phyloP scores from a whole-genome alignment of 2,113 vertebrate species.

The Psophia crepitans region DNA sequence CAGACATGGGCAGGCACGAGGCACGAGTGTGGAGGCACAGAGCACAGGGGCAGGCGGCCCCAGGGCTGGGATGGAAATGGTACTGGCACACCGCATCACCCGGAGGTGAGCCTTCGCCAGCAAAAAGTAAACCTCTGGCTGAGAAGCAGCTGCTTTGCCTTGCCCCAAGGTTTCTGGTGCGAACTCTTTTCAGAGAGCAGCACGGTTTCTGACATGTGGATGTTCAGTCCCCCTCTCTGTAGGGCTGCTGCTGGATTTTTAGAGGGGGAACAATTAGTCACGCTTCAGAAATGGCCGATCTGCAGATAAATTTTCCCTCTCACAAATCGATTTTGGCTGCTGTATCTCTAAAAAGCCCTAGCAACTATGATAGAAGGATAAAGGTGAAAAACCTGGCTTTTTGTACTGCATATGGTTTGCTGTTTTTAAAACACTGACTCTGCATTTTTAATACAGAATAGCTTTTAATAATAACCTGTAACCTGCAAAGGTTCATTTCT shows the following conservation, averaged over 20 bases:
- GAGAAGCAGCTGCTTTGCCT: neutral
- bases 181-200: neutral
- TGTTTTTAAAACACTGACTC: neutral
- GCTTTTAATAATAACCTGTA: neutral
- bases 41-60: neutral
- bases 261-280: neutral
- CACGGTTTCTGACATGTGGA: neutral
- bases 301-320: neutral
- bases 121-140: neutral
- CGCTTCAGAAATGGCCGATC: neutral
- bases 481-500: neutral
- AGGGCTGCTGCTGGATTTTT: neutral
- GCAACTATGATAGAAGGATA: neutral
- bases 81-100: neutral
- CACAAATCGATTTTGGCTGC: neutral
- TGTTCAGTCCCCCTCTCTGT: neutral
- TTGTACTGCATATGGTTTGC: neutral
- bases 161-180: neutral
- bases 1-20: fast-evolving
- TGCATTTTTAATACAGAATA: neutral
- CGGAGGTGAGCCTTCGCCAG: fast-evolving
- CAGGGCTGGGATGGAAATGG: fast-evolving
- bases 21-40: fast-evolving
- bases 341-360: neutral
- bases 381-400: neutral